A percentile compares a stretch with the other conserved stretches of the same genome.
phyloP scores from a whole-genome alignment of 1,140 invertebrate species.

The Panagrolaimus sp. region DNA sequence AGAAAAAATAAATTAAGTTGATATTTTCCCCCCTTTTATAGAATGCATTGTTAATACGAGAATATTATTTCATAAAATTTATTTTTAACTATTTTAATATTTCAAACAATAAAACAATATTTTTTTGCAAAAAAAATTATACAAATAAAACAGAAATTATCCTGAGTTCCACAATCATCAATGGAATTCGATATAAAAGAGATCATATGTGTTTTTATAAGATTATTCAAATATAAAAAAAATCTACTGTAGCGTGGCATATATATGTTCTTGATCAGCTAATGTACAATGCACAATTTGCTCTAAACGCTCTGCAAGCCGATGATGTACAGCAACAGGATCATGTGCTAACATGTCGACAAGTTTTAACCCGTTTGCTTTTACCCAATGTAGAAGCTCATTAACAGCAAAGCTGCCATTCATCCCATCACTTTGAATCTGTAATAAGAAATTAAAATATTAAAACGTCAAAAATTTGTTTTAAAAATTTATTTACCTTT shows the following conservation, averaged over 20 bases:
- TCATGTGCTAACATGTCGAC: slow-evolving; percentile 37
- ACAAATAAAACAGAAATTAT: too few relatives aligned
- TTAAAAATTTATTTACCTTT: slow-evolving; percentile 20
- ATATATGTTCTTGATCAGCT: slow-evolving; percentile 38
- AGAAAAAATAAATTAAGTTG: too few relatives aligned
- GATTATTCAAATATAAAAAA: neutral
- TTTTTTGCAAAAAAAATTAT: too few relatives aligned
- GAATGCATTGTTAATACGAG: too few relatives aligned
- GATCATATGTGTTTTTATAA: neutral
- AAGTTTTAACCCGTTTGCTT: slow-evolving; percentile 47
- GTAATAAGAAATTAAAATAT: neutral
- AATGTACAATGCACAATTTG: slow-evolving; percentile 39
- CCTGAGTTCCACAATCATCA: too few relatives aligned
- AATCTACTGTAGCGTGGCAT: slow-evolving; percentile 40
- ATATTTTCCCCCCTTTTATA: too few relatives aligned
- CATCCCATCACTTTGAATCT: slow-evolving; percentile 23
- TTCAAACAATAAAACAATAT: too few relatives aligned
- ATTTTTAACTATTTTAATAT: too few relatives aligned
- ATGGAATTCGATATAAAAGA: neutral
- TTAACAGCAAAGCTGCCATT: slow-evolving; percentile 23
- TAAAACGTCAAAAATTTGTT: neutral
- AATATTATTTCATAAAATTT: too few relatives aligned
- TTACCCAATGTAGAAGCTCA: slow-evolving; percentile 51
- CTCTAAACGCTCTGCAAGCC: slow-evolving; percentile 39
- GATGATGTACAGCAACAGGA: slow-evolving; percentile 30